phyloP scores from a whole-genome alignment of 1,140 invertebrate genomes.

The Cyclina sinensis region DNA sequence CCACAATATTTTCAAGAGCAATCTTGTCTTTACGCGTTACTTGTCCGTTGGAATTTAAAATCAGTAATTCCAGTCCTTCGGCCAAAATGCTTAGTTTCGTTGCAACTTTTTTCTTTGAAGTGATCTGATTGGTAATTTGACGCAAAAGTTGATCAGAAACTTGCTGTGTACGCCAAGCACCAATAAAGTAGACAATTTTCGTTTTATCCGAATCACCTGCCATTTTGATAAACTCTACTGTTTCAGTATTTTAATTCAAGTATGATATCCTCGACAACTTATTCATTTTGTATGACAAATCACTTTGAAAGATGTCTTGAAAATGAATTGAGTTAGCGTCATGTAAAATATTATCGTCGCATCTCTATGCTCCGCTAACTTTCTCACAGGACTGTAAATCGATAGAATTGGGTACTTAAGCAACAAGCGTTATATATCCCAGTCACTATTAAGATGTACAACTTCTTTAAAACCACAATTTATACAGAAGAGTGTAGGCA shows the following conservation, averaged over 20 bases:
- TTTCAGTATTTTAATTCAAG: not conserved
- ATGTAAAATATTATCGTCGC: conserved; percentile 12
- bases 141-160: conserved; percentile 34
- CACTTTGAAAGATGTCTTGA: conserved; percentile 16
- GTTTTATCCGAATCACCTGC: conserved; percentile 13
- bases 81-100: not conserved
- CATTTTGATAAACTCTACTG: not conserved
- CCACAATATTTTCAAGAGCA: conserved; percentile 57
- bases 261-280: not conserved
- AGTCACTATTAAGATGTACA: not conserved
- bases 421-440: not conserved
- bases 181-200: conserved; percentile 46
- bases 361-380: not conserved
- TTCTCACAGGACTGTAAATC: conserved; percentile 34
- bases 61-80: conserved; percentile 49
- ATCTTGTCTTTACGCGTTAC: conserved; percentile 42
- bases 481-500: not conserved
- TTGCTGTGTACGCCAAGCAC: conserved; percentile 47
- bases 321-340: conserved; percentile 32
- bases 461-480: not conserved
- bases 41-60: not conserved
- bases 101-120: conserved; percentile 34
- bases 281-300: conserved; percentile 9
- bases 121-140: conserved; percentile 34
- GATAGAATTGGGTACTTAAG: not conserved